These are phyloP conservation scores for Drosophila longiperda DNA, from an alignment of 2,888 invertebrate species.

Conservation along the genomic window DNA sequence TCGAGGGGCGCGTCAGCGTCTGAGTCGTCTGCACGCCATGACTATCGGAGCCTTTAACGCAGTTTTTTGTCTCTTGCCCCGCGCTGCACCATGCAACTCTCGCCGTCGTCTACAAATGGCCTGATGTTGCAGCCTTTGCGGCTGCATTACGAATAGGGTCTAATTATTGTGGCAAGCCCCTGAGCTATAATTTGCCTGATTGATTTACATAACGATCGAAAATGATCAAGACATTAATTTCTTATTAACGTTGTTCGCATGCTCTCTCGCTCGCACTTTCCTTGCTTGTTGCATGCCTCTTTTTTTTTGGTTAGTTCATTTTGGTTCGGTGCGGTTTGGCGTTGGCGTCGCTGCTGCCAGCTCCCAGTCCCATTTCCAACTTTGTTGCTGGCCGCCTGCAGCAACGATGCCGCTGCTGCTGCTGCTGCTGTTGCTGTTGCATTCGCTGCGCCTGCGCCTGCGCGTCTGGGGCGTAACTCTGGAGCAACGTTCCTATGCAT, in stretches of 20 bases:
- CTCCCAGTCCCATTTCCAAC: constrained; percentile 48
- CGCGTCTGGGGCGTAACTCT: constrained; percentile 69
- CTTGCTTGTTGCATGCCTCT: constrained; percentile 17
- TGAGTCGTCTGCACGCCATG: constrained; percentile 72
- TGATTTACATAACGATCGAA: constrained; percentile 85
- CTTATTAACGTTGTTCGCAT: constrained; percentile 82
- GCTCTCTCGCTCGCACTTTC: constrained; percentile 23
- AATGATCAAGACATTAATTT: constrained; percentile 85
- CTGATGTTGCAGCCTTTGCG: constrained; percentile 63
- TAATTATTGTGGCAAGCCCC: constrained; percentile 85
- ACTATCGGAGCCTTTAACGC: constrained; percentile 37
- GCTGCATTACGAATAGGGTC: constrained; percentile 83
- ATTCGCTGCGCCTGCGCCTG: constrained; percentile 50
- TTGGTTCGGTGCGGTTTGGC: constrained; percentile 9
- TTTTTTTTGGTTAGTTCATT: not conserved
- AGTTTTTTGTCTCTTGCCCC: constrained; percentile 11
- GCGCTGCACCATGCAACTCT: constrained; percentile 9
- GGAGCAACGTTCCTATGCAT: constrained; percentile 37
- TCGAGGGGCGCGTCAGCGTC: constrained; percentile 77
- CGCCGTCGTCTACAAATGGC: constrained; percentile 2
- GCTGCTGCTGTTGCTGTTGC: constrained; percentile 36
- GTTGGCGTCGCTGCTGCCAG: constrained; percentile 43
- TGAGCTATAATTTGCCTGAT: constrained; percentile 85
- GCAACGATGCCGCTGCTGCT: constrained; percentile 13
- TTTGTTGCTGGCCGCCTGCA: constrained; percentile 53